Percentiles rank a stretch among this genome's conserved stretches.
phyloP scores from a whole-genome alignment of 1,140 invertebrate genomes.

The Branchinecta lindahli region DNA sequence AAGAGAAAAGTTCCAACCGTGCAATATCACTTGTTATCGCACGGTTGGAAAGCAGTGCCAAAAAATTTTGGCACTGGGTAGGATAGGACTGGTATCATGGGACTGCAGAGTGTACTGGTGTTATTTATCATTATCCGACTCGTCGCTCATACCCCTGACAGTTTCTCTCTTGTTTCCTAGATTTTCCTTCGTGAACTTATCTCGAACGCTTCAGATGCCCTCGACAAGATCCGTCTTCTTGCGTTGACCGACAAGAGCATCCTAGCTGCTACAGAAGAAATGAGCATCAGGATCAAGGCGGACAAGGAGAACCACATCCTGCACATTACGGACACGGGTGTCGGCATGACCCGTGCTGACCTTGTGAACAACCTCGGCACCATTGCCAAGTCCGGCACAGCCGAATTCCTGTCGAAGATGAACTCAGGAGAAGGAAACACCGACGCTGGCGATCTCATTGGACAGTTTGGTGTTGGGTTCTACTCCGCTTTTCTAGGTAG shows the following conservation, averaged over 20 bases:
- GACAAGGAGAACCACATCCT: constrained; percentile 89
- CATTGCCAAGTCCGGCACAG: constrained; percentile 97
- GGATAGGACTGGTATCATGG: no score
- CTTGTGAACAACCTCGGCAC: constrained; percentile 93
- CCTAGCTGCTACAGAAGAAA: constrained; percentile 58
- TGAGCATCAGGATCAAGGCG: constrained; percentile 85
- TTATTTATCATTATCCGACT: no score
- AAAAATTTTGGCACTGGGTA: no score
- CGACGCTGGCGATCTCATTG: constrained; percentile 72
- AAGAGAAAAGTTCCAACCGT: no score
- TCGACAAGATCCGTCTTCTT: constrained; percentile 86
- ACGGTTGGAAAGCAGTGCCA: no score
- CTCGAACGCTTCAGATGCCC: constrained; percentile 87
- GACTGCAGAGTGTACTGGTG: no score
- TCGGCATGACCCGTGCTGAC: constrained; percentile 95
- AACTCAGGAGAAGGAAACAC: constrained; percentile 44
- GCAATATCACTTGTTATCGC: no score
- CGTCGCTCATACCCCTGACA: no score
- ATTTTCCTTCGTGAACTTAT: constrained; percentile 95
- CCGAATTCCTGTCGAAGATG: constrained; percentile 91
- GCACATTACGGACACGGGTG: constrained; percentile 90
- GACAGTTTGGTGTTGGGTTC: constrained; percentile 94
- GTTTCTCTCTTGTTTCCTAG: constrained; percentile 34
- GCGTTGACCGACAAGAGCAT: constrained; percentile 71
- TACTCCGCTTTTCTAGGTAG: constrained; percentile 82